Percentiles rank a stretch among this genome's conserved stretches.
Conservation (phyloP, 2,113 vertebrate species). For the Accipiter virgatus region DNA sequence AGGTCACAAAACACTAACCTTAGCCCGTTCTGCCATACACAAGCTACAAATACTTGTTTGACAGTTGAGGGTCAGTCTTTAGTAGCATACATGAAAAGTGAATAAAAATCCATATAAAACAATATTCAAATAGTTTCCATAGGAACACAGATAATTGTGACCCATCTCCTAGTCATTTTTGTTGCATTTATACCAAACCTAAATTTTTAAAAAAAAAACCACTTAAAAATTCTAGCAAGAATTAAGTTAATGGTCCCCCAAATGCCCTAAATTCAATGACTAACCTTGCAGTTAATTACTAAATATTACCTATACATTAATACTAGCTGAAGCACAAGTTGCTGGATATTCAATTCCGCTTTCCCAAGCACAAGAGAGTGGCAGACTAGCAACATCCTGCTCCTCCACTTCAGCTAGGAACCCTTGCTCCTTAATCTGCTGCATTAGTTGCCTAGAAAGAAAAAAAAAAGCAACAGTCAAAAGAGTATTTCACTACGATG, state of each 20-base stretch:
- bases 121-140: slow-evolving; percentile 94
- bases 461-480: background rate
- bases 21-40: slow-evolving; percentile 64
- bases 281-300: slow-evolving; percentile 59
- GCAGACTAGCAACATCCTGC: slow-evolving; percentile 72
- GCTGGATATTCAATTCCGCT: slow-evolving; percentile 84
- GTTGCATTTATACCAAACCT: slow-evolving; percentile 70
- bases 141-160: slow-evolving; percentile 94
- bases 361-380: slow-evolving; percentile 85
- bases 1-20: slow-evolving; percentile 71
- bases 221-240: slow-evolving; percentile 69
- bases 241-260: slow-evolving; percentile 78
- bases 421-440: slow-evolving; percentile 80
- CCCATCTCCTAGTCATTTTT: slow-evolving; percentile 83
- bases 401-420: slow-evolving; percentile 76
- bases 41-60: slow-evolving; percentile 83
- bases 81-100: slow-evolving; percentile 75
- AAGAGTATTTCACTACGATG: background rate
- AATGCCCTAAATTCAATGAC: slow-evolving; percentile 60
- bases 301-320: slow-evolving; percentile 77
- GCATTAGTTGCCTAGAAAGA: slow-evolving; percentile 85
- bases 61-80: slow-evolving; percentile 66
- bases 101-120: slow-evolving; percentile 85
- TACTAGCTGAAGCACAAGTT: slow-evolving; percentile 76
- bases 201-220: slow-evolving; percentile 60